Evolutionary conservation across 1,140 invertebrate genomes (phyloP), one percentile per base, ranked within the genome.

Genomic region (Lycorma delicatula): DNA sequence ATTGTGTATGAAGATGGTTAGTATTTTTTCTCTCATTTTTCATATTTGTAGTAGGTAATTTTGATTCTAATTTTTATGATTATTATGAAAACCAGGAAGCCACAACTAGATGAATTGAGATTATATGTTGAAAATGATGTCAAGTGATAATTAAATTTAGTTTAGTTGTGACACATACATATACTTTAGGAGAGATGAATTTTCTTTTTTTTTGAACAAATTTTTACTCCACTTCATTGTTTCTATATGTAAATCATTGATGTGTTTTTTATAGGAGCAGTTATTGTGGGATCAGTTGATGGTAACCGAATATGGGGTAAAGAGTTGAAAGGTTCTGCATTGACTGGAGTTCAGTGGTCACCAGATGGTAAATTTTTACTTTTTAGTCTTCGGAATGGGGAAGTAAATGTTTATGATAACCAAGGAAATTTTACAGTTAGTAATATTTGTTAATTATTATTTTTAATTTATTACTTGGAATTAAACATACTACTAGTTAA

Each of bases 301-400:
- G 97, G 97, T 1, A 98, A 97, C 68, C 79, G 95, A 59, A 93
- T 99, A 18, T 99, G 96, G 94, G 93, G 93, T 1, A 98, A 97
- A 70, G 95, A 98, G 69, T 73, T 98, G 2, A 96, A 95, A 74
- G 85, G 85, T 18, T 77, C 83, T 0, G 79, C 79, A 22, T 71
- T 93, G 1, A 80, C 80, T 26, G 83, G 81, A 0, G 89, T 93
- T 0, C 88, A 96, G 71, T 99, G 97, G 96, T 97, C 94, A 27
- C 93, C 95, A 0, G 93, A 98, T 74, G 89, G 89, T 18, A 85
- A 90, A 64, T 72, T 93, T 7, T 74, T 99, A 9, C 72, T 99
- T 1, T 96, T 98, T 76, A 91, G 91, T n/a, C 72, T 95, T 25
- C 80, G 81, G 57, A 91, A 81, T 75, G 93, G 94, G 3, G 91